Conservation (phyloP, 92 coral and sea anemone genomes). For the Porites evermanni region DNA sequence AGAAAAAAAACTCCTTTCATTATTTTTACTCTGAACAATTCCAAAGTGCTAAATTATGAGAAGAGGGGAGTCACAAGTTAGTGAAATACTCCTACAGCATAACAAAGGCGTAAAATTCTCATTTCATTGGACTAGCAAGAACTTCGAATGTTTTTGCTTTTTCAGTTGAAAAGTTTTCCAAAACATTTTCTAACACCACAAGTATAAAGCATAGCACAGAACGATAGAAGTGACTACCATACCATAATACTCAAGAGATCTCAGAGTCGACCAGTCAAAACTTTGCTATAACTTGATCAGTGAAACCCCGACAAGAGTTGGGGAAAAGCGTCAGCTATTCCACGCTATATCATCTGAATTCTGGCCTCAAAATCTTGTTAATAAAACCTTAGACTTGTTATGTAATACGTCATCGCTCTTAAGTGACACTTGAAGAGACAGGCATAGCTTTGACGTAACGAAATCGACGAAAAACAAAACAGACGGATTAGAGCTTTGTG, state of each 20-base stretch:
- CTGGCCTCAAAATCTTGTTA: neutral
- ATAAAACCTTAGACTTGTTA: neutral
- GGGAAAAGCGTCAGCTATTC: neutral
- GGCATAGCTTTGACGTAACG: slow-evolving; percentile 19
- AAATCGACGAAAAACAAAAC: neutral
- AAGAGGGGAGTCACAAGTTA: no score
- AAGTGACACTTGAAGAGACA: neutral
- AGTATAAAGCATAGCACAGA: no score
- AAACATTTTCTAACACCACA: neutral
- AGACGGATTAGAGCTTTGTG: neutral
- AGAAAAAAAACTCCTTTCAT: neutral
- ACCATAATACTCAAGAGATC: slow-evolving; percentile 2
- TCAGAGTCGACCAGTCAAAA: neutral
- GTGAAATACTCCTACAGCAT: no score
- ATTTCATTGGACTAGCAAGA: neutral
- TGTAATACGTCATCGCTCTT: neutral
- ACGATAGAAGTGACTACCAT: neutral
- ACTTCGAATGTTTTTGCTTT: neutral
- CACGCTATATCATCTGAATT: neutral
- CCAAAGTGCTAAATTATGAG: no score
- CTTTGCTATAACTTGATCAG: slow-evolving; percentile 1
- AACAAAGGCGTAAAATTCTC: neutral
- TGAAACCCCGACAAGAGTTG: neutral
- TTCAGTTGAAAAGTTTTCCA: neutral
- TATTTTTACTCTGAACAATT: no score